Base-by-base conservation (phyloP, 92 coral and sea anemone genomes). In the Heliopora coerulea region DNA sequence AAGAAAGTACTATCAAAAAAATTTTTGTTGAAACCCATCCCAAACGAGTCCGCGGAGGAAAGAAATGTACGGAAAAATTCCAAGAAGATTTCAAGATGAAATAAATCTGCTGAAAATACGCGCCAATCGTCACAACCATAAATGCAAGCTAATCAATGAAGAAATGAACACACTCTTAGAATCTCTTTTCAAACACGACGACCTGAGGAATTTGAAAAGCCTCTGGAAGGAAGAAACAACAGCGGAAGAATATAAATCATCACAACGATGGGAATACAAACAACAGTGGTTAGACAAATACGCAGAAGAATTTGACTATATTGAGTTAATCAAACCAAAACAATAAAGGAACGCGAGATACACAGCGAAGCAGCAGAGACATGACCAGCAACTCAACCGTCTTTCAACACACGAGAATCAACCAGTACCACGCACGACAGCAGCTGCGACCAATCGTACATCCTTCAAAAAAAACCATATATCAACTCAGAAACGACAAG, bases 261-360 rank as follows among this genome's bases (percentile, higher is more conserved):
- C 58, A 50, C 6, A 50, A 17, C 58, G 58, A 17, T 50, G 58
- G 58, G 21, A 9, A 18, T 42, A 9, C 20, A 50, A 50, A 50
- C 58, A 50, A 17, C 58, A 50, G 58, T 50, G 58, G 21, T n/a
- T 50, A 17, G 58, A 50, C 4, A 50, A 50, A 50, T 50, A 50
- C 58, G 58, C 58, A 3, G 58, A 50, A 5, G 58, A 50, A 17
- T 50, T 50, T n/a, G n/a, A 50, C 26, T 5, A 50, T 23, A 3
- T n/a, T n/a, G 26, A 50, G 6, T 17, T 50, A 23, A 50, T 23
- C n/a, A 50, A 23, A 17, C 21, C 58, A n/a, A 50, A 50, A 50
- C 8, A 6, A 17, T 3, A 50, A 3, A 50, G n/a, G n/a, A 7
- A 23, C 6, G 17, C 20, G 58, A 17, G 17, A 17, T 23, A 50